Percentiles rank a stretch among this genome's conserved stretches.
phyloP scores from a whole-genome alignment of 2,797 vertebrate genomes.

The Notolabrus celidotus region DNA sequence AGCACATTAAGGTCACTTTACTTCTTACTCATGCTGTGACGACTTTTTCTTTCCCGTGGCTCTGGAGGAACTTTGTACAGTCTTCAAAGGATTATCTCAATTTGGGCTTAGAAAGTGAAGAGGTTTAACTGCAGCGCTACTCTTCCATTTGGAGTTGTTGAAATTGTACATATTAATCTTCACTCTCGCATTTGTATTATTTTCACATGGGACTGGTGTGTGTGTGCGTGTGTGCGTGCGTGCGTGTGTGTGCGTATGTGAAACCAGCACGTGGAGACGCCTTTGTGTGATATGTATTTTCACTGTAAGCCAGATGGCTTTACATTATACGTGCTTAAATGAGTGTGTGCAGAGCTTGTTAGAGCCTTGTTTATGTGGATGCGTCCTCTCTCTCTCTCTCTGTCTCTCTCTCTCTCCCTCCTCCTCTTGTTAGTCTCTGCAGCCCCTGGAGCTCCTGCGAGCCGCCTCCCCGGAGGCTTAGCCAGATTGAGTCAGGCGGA shows the following conservation, averaged over 20 bases:
- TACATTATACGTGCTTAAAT: constrained; percentile 38
- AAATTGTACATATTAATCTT: constrained; percentile 14
- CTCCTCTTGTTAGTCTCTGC: constrained; percentile 59
- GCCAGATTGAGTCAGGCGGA: constrained; percentile 77
- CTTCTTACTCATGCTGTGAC: background rate
- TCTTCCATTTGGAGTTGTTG: constrained; percentile 5
- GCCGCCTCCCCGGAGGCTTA: constrained; percentile 68
- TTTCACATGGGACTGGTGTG: background rate
- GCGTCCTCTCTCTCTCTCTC: constrained; percentile 24
- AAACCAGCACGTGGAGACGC: background rate
- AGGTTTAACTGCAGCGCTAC: constrained; percentile 15
- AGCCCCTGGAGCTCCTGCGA: constrained; percentile 62
- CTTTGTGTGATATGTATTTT: constrained; percentile 10
- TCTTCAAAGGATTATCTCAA: constrained; percentile 24
- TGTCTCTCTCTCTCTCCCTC: constrained; percentile 18
- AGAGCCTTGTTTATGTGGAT: constrained; percentile 72
- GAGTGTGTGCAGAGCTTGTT: constrained; percentile 62
- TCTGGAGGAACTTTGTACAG: constrained; percentile 6
- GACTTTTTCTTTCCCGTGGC: background rate
- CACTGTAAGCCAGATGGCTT: constrained; percentile 54
- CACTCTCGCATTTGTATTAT: constrained; percentile 8
- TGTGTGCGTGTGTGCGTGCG: background rate
- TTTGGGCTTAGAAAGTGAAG: background rate
- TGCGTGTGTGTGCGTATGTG: background rate
- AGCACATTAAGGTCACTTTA: background rate